Evolutionary conservation across 2,113 vertebrate species (phyloP), one percentile per base, ranked within the genome.

Genomic region (Reinhardtius hippoglossoides): DNA sequence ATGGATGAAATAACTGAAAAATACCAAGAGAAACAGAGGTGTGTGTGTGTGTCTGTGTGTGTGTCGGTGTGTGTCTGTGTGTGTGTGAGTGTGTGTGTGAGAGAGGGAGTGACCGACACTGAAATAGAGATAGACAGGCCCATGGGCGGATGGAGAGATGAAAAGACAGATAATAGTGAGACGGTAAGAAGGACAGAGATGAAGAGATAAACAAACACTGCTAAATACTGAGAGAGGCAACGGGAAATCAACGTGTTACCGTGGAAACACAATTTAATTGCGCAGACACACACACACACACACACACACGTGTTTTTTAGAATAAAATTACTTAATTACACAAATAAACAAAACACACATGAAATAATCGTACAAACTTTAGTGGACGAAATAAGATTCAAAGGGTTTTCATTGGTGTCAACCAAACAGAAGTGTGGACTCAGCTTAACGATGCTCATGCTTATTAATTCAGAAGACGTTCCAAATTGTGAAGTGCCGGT

Each of bases 1-100:
- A 87, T 85, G 85, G 83, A 86, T 78, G 74, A 77, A 91, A 87
- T 85, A 88, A 85, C 81, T 63, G 61, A 24, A 42, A 63, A 63
- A 63, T 37, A n/a, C 18, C 16, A 37, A 35, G 27, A 60, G 16
- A 60, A n/a, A 61, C 16, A 37, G 14, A 2, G 9, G 59, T 69
- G 52, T 56, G 72, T 70, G 65, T 60, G 59, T 67, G 58, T 24
- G 56, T 59, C 67, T 55, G 77, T 46, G 65, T n/a, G 69, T 23
- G 69, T 12, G 44, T 35, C 65, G 21, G 50, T 61, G 66, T 23
- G 16, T 75, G 54, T 50, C 54, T 55, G 69, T 69, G 52, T 60
- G 55, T 21, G 57, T 16, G 44, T 35, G 71, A 23, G 50, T 61
- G 71, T 23, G 16, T 78, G 57, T 48, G 52, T 0, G 42, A 12